phyloP scores from a whole-genome alignment of 2,797 vertebrate genomes.

The Sebastes trivittatus region DNA sequence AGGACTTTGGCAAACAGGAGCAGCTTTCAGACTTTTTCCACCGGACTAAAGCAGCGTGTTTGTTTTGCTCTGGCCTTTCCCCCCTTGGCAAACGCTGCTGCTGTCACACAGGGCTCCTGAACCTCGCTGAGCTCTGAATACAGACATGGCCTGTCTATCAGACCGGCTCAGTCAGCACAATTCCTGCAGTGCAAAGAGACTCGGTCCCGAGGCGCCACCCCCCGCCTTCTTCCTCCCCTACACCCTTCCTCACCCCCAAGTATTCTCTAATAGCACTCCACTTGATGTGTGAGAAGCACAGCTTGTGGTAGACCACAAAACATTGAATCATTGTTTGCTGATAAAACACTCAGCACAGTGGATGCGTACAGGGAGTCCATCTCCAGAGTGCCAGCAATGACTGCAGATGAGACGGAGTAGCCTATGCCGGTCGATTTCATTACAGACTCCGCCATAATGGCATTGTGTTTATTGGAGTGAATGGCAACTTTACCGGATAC shows the following conservation, averaged over 20 bases:
- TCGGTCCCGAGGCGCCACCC: constrained; percentile 40
- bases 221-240: background rate
- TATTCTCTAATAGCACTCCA: constrained; percentile 72
- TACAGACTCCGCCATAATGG: constrained; percentile 54
- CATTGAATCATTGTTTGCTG: constrained; percentile 77
- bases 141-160: constrained; percentile 59
- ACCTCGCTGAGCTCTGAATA: constrained; percentile 57
- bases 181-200: constrained; percentile 60
- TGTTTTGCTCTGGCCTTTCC: constrained; percentile 42
- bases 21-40: constrained; percentile 22
- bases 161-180: constrained; percentile 70
- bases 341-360: constrained; percentile 75
- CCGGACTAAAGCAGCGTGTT: constrained; percentile 31
- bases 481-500: constrained; percentile 35
- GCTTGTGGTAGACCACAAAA: constrained; percentile 75
- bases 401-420: constrained; percentile 62
- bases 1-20: constrained; percentile 36
- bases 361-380: constrained; percentile 59
- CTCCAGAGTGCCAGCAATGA: constrained; percentile 61
- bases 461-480: constrained; percentile 48
- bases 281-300: constrained; percentile 77
- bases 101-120: constrained; percentile 53
- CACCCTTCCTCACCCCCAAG: constrained; percentile 31
- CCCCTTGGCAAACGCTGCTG: constrained; percentile 52
- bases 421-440: constrained; percentile 62